These are phyloP conservation scores for Zoanthus gigantus DNA, from an alignment of 92 coral and sea anemone genomes.

Conservation along the genomic window DNA sequence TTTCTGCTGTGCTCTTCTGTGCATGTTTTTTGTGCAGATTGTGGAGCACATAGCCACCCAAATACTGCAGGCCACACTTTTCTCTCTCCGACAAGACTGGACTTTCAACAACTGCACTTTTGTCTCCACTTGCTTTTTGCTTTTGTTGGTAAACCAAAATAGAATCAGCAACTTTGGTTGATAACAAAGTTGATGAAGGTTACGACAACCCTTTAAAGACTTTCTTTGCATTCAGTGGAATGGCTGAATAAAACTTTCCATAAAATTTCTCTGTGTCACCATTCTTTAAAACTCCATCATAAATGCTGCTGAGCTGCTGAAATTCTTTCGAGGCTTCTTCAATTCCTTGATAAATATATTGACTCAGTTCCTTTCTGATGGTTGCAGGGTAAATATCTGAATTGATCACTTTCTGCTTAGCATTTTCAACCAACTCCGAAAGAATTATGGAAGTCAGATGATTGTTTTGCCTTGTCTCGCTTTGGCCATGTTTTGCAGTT, in stretches of 20 bases:
- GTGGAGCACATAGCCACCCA: slow-evolving; percentile 73
- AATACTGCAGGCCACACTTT: slow-evolving; percentile 69
- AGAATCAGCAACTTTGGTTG: slow-evolving; percentile 50
- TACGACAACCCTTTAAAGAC: slow-evolving; percentile 43
- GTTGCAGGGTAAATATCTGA: slow-evolving; percentile 27
- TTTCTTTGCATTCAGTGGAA: slow-evolving; percentile 45
- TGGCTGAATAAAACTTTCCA: slow-evolving; percentile 47
- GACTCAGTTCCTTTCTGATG: slow-evolving; percentile 38
- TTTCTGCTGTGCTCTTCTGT: slow-evolving; percentile 43
- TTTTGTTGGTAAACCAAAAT: slow-evolving; percentile 25
- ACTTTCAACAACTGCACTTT: background rate
- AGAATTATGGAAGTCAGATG: slow-evolving; percentile 37
- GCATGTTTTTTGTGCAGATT: slow-evolving; percentile 61
- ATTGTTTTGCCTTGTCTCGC: slow-evolving; percentile 13
- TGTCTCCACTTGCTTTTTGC: slow-evolving; percentile 2
- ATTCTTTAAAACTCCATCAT: slow-evolving; percentile 58
- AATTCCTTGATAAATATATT: slow-evolving; percentile 35
- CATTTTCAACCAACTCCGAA: slow-evolving; percentile 38
- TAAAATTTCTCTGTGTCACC: slow-evolving; percentile 62
- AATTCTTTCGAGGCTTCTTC: slow-evolving; percentile 57
- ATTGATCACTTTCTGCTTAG: slow-evolving; percentile 41
- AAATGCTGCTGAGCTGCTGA: slow-evolving; percentile 37
- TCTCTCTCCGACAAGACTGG: slow-evolving; percentile 25
- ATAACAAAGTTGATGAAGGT: slow-evolving; percentile 48
- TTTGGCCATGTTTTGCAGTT: slow-evolving; percentile 57